Base-by-base conservation (phyloP, 1,140 invertebrate genomes). In the Patella vulgata region DNA sequence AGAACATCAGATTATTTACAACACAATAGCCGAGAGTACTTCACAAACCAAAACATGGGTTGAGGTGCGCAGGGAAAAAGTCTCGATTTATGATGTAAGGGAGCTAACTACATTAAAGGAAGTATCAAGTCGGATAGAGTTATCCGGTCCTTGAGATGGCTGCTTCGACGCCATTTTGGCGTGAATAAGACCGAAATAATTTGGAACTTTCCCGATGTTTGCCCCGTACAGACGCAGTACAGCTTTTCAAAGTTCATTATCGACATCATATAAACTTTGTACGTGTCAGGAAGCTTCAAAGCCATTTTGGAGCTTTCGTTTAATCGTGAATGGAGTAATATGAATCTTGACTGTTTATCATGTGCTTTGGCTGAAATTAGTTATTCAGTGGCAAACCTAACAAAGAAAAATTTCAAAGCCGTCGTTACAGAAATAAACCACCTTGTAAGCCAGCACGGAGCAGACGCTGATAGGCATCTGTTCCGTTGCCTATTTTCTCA, bases 261-360 rank as follows among this genome's bases (percentile, higher is more conserved):
- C 53, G 42, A 52, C 53, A 61, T 67, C 61, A 67, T 67, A 59
- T 60, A 64, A 48, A 70, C 65, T 74, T 65, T 63, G 69, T 73
- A 70, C 66, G 61, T 69, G 62, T 66, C 65, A 81, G 84, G 84
- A 82, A 79, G 84, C 84, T 84, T 84, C 82, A 82, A 84, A 81
- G 72, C 58, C 64, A 64, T 63, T 82, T 85, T 85, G 84, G 81
- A 82, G 84, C 83, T 85, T 85, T 85, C 83, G 80, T 72, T 73
- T 73, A 70, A 66, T 71, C 78, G 72, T 92, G 92, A 90, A 94
- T 79, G 76, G 76, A 93, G 91, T 92, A 96, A 96, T 91, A 96
- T 97, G 94, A 96, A 95, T 92, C 92, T 95, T 89, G 93, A 96
- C 89, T 92, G 94, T 90, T 91, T 94, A 90, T 94, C 92, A 89